Evolutionary conservation across 2,888 invertebrate species (phyloP).

Genomic region (Prosapia bicincta): DNA sequence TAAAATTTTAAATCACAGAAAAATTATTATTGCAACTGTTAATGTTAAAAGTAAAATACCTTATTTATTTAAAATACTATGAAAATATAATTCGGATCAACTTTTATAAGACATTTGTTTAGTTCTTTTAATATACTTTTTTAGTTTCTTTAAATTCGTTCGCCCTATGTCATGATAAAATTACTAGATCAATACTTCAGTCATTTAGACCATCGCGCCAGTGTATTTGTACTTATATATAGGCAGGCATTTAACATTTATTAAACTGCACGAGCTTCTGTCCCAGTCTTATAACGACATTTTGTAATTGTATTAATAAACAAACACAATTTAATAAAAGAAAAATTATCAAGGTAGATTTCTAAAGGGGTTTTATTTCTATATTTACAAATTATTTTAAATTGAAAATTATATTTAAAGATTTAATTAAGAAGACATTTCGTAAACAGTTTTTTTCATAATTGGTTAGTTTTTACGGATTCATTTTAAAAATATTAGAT

Average conservation of each 20-base stretch:
- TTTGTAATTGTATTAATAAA: too few species aligned
- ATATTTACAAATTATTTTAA: too few species aligned
- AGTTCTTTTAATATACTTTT: background rate
- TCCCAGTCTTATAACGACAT: too few species aligned
- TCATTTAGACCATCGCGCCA: background rate
- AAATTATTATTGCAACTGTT: background rate
- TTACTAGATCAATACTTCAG: background rate
- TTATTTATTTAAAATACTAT: background rate
- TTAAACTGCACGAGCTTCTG: too few species aligned
- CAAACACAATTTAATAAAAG: too few species aligned
- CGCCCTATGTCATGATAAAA: background rate
- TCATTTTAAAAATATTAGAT: too few species aligned
- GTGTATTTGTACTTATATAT: background rate
- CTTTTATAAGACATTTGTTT: background rate
- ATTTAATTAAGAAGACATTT: too few species aligned
- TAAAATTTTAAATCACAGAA: background rate
- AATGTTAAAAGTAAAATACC: background rate
- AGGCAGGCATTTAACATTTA: background rate
- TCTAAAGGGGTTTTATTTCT: too few species aligned
- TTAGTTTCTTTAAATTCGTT: background rate
- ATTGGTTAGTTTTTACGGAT: too few species aligned
- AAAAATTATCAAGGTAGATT: too few species aligned
- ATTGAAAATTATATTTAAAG: too few species aligned
- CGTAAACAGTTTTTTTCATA: too few species aligned
- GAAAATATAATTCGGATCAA: background rate